Percentiles rank a stretch among this genome's conserved stretches.
Conservation (phyloP, 2,113 vertebrate species). For the Dryoscopus gambensis region DNA sequence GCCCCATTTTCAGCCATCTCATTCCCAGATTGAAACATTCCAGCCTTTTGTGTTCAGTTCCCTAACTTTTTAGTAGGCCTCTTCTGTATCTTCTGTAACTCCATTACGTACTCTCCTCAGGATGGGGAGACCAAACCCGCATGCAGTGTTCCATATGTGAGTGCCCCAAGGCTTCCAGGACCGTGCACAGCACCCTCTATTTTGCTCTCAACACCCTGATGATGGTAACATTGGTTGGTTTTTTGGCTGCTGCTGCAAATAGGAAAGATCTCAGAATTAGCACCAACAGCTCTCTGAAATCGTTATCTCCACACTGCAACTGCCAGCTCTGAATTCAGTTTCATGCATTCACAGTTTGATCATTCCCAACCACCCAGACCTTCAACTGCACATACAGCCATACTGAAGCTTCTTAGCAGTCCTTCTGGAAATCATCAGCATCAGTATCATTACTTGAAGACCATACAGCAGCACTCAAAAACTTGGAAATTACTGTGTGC, state of each 20-base stretch:
- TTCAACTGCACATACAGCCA: neutral
- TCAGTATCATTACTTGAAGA: neutral
- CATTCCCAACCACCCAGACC: neutral
- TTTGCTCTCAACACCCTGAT: neutral
- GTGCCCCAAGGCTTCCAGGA: neutral
- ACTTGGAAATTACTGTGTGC: neutral
- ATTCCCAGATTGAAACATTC: neutral
- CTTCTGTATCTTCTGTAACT: neutral
- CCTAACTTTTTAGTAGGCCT: neutral
- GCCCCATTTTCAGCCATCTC: neutral
- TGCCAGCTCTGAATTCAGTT: neutral
- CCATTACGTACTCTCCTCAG: neutral
- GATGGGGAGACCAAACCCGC: neutral
- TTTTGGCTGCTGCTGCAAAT: conserved; percentile 28
- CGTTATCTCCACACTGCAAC: neutral
- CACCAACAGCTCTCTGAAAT: neutral
- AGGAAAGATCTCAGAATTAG: conserved; percentile 34
- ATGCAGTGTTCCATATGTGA: neutral
- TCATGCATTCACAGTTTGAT: neutral
- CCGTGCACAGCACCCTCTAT: neutral
- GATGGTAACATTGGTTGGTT: neutral
- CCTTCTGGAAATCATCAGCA: neutral
- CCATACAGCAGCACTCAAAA: neutral
- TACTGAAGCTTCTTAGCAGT: fast-evolving
- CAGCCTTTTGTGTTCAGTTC: neutral